Percentiles rank a stretch among this genome's conserved stretches.
phyloP scores from a whole-genome alignment of 2,888 invertebrate species.

The Oscheius onirici region DNA sequence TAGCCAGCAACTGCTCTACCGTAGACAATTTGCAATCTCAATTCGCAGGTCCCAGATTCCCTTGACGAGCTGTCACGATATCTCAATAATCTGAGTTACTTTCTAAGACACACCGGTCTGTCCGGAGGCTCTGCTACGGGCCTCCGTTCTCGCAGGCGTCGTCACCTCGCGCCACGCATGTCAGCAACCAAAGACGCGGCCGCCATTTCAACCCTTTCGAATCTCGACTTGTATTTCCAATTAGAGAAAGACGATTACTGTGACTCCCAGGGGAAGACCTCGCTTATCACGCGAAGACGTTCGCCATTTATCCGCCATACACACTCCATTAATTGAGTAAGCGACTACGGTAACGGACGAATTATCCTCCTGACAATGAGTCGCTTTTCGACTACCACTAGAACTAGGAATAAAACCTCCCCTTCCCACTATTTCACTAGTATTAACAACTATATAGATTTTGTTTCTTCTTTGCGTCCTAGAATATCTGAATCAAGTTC shows the following conservation, averaged over 20 bases:
- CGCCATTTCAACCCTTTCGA: conserved; percentile 10
- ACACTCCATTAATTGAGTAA: conserved; percentile 33
- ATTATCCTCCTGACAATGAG: too few relatives aligned
- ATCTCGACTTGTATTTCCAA: conserved; percentile 3
- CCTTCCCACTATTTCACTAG: too few relatives aligned
- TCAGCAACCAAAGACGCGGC: conserved; percentile 16
- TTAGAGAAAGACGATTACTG: conserved; percentile 13
- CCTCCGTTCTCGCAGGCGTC: conserved; percentile 13
- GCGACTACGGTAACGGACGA: conserved; percentile 14
- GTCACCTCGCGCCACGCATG: conserved; percentile 25
- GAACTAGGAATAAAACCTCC: too few relatives aligned
- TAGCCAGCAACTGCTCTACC: conserved; percentile 19
- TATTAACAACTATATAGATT: too few relatives aligned
- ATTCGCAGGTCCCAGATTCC: conserved; percentile 18
- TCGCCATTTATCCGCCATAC: conserved; percentile 34
- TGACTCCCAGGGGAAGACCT: conserved; percentile 13
- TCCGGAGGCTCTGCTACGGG: background rate
- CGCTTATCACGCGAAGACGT: conserved; percentile 32
- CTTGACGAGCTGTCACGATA: conserved; percentile 23
- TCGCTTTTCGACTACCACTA: too few relatives aligned
- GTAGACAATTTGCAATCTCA: conserved; percentile 1
- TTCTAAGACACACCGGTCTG: too few relatives aligned
- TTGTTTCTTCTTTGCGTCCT: too few relatives aligned
- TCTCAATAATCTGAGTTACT: conserved; percentile 10
- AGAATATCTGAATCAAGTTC: too few relatives aligned